A percentile compares a stretch with the other conserved stretches of the same genome.
These are phyloP conservation scores for Calameuta idolon DNA, from an alignment of 2,888 invertebrate genomes.

Conservation along the genomic window DNA sequence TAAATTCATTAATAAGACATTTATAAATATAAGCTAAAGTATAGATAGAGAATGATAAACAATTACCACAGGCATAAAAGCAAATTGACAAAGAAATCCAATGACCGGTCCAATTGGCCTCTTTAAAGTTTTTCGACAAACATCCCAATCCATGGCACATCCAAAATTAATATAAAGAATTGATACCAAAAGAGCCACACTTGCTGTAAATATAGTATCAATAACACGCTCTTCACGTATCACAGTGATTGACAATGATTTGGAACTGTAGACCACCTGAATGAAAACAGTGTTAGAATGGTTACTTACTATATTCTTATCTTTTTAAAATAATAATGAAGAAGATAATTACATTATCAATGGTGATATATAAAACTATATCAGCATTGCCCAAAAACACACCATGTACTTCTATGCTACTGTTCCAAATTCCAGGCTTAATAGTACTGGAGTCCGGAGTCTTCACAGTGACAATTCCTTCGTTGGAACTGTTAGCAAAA, in stretches of 20 bases:
- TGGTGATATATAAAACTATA: slow-evolving; percentile 35
- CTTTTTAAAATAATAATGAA: neutral
- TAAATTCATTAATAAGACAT: slow-evolving; percentile 18
- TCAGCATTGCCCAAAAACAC: slow-evolving; percentile 69
- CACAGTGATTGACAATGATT: slow-evolving; percentile 70
- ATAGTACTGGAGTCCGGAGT: slow-evolving; percentile 1
- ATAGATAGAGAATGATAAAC: slow-evolving; percentile 14
- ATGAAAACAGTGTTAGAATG: slow-evolving; percentile 8
- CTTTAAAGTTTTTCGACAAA: slow-evolving; percentile 75
- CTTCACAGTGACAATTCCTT: slow-evolving; percentile 1
- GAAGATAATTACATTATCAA: slow-evolving; percentile 36
- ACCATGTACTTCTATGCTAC: slow-evolving; percentile 66
- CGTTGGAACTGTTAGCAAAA: slow-evolving; percentile 9
- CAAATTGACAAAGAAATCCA: slow-evolving; percentile 82
- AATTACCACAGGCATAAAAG: slow-evolving; percentile 88
- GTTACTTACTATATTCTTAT: neutral
- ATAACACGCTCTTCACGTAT: slow-evolving; percentile 74
- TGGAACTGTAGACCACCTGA: slow-evolving; percentile 47
- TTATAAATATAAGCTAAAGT: neutral
- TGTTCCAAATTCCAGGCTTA: slow-evolving; percentile 52
- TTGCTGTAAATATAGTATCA: slow-evolving; percentile 80
- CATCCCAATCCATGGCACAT: slow-evolving; percentile 84
- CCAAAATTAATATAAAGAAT: slow-evolving; percentile 92
- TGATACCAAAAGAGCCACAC: slow-evolving; percentile 81
- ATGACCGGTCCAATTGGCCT: slow-evolving; percentile 83